Percentiles rank a stretch among this genome's conserved stretches.
These are phyloP conservation scores for Sebastes vulpes DNA, from an alignment of 2,797 vertebrate species.

Conservation along the genomic window DNA sequence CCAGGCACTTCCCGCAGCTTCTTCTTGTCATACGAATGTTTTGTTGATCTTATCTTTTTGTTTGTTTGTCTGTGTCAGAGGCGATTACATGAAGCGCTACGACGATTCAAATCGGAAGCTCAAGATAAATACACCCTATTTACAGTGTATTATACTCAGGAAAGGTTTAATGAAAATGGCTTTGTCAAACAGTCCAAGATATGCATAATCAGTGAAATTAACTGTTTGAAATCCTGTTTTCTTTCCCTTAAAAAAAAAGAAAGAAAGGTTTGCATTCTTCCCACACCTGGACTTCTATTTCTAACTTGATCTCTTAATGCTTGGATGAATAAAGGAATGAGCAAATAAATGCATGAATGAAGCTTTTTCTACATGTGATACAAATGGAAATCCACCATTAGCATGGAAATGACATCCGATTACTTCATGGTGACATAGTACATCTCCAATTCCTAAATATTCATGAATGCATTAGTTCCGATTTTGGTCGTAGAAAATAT, in stretches of 20 bases:
- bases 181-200: not conserved
- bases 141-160: conserved; percentile 18
- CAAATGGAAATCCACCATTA: conserved; percentile 56
- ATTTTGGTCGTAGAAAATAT: conserved; percentile 31
- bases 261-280: not conserved
- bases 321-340: not conserved
- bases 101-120: conserved; percentile 28
- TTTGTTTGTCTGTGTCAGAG: conserved; percentile 48
- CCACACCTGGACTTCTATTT: not conserved
- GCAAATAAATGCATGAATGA: not conserved
- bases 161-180: conserved; percentile 1
- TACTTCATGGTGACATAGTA: conserved; percentile 49
- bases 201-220: not conserved
- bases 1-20: conserved; percentile 26
- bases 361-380: conserved; percentile 16
- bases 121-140: conserved; percentile 44
- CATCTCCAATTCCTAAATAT: conserved; percentile 40
- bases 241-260: not conserved
- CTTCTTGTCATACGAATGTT: conserved; percentile 38
- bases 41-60: conserved; percentile 56
- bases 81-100: conserved; percentile 33
- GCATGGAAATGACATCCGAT: conserved; percentile 64
- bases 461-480: conserved; percentile 36
- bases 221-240: not conserved
- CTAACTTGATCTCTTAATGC: not conserved